Percentiles rank a stretch among this genome's conserved stretches.
These are phyloP conservation scores for Magallana ariakensis DNA, from an alignment of 1,140 invertebrate species.

Conservation along the genomic window DNA sequence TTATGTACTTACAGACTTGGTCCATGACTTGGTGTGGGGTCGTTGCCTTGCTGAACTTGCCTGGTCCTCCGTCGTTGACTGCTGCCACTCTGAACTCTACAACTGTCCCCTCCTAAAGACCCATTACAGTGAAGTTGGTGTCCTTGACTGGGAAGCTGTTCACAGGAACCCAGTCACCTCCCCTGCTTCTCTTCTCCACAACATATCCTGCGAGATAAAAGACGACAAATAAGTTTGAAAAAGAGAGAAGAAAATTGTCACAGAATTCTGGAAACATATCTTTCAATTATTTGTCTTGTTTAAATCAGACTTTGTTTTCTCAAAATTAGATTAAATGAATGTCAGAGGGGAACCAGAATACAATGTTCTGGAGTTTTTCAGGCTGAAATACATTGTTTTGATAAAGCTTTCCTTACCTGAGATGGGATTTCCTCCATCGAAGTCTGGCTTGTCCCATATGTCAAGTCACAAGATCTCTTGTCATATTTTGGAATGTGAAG, in stretches of 20 bases:
- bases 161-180: conserved; percentile 94
- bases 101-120: conserved; percentile 94
- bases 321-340: too few relatives aligned
- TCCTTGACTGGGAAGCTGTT: conserved; percentile 89
- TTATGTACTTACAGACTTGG: conserved; percentile 87
- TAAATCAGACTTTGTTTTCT: not conserved
- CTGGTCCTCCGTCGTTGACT: conserved; percentile 96
- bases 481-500: conserved; percentile 95
- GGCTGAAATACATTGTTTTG: not conserved
- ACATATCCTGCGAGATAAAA: conserved; percentile 86
- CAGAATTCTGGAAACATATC: too few relatives aligned
- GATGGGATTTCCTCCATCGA: conserved; percentile 96
- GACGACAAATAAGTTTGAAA: not conserved
- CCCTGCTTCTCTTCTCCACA: conserved; percentile 92
- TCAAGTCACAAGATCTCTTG: conserved; percentile 91
- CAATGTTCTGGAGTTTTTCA: not conserved
- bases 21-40: conserved; percentile 91
- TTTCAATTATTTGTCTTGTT: too few relatives aligned
- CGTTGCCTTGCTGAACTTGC: conserved; percentile 94
- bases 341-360: not conserved
- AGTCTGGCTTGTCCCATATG: conserved; percentile 95
- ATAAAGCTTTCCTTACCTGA: conserved; percentile 83
- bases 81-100: conserved; percentile 97
- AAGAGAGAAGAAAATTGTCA: not conserved
- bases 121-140: conserved; percentile 84